Percentiles rank a stretch among this genome's conserved stretches.
Evolutionary conservation across 2,113 vertebrate species (phyloP).

Genomic region (Ahaetulla prasina): DNA sequence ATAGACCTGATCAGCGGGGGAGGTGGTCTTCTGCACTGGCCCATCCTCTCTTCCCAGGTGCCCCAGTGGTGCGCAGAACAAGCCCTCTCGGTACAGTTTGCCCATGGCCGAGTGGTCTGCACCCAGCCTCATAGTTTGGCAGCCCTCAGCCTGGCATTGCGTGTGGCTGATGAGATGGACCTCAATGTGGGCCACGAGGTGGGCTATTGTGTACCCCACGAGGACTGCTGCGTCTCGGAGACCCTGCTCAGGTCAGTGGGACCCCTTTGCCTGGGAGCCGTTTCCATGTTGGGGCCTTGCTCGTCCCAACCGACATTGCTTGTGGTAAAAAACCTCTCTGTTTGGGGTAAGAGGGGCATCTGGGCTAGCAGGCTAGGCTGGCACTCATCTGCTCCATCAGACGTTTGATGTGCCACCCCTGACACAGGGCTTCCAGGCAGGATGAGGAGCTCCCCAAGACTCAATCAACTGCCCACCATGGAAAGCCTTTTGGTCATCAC

Average conservation of each 20-base stretch:
- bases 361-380: not conserved
- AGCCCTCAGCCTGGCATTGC: slow-evolving; percentile 83
- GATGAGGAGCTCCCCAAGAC: not conserved
- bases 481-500: not conserved
- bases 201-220: slow-evolving; percentile 88
- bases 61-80: slow-evolving; percentile 95
- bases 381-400: not conserved
- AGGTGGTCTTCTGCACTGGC: not conserved
- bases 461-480: fast-evolving
- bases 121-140: slow-evolving; percentile 84
- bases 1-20: not conserved
- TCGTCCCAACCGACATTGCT: not conserved
- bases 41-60: slow-evolving; percentile 68
- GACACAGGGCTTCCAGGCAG: not conserved
- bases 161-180: slow-evolving; percentile 96
- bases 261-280: not conserved
- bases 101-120: slow-evolving; percentile 82
- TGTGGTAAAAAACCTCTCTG: not conserved
- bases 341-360: not conserved
- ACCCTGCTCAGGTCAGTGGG: slow-evolving; percentile 84
- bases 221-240: slow-evolving; percentile 86
- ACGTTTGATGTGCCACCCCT: not conserved
- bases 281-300: not conserved
- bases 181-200: slow-evolving; percentile 92
- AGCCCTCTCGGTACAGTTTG: slow-evolving; percentile 79